Evolutionary conservation across 2,888 invertebrate species (phyloP).

Genomic region (Keiferia lycopersicella): DNA sequence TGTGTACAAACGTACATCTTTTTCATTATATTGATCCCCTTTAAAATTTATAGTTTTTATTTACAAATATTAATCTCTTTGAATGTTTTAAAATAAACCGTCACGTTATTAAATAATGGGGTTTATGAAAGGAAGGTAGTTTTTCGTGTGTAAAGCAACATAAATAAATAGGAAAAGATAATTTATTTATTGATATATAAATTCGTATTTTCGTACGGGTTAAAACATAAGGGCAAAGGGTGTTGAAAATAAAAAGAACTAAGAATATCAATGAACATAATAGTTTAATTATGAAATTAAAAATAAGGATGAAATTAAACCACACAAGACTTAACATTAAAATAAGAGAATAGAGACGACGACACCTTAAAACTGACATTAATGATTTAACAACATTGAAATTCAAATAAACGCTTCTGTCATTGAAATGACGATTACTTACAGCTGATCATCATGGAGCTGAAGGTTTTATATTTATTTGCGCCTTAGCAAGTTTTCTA

Average conservation of each 20-base stretch:
- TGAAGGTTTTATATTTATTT: constrained; percentile 42
- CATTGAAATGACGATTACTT: constrained; percentile 37
- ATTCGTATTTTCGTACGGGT: constrained; percentile 7
- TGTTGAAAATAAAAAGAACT: constrained; percentile 69
- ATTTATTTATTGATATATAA: background rate
- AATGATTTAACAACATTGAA: constrained; percentile 44
- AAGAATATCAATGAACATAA: constrained; percentile 76
- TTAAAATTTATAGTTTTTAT: constrained; percentile 77
- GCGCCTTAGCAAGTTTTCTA: constrained; percentile 67
- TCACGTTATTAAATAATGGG: constrained; percentile 13
- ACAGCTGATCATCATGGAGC: constrained; percentile 42
- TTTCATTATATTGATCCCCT: constrained; percentile 79
- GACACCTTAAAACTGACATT: constrained; percentile 48
- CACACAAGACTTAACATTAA: constrained; percentile 79
- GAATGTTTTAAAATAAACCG: constrained; percentile 43
- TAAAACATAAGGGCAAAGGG: constrained; percentile 44
- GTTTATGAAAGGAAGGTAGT: constrained; percentile 6
- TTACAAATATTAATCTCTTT: constrained; percentile 73
- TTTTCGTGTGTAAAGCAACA: background rate
- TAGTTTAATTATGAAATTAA: constrained; percentile 80
- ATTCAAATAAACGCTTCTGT: constrained; percentile 41
- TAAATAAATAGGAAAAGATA: constrained; percentile 11
- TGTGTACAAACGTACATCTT: constrained; percentile 76
- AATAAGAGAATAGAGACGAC: constrained; percentile 65
- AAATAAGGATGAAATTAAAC: constrained; percentile 80